Percentiles rank a stretch among this genome's conserved stretches.
These are phyloP conservation scores for Pristionchus maxplancki DNA, from an alignment of 2,888 invertebrate genomes.

Conservation along the genomic window DNA sequence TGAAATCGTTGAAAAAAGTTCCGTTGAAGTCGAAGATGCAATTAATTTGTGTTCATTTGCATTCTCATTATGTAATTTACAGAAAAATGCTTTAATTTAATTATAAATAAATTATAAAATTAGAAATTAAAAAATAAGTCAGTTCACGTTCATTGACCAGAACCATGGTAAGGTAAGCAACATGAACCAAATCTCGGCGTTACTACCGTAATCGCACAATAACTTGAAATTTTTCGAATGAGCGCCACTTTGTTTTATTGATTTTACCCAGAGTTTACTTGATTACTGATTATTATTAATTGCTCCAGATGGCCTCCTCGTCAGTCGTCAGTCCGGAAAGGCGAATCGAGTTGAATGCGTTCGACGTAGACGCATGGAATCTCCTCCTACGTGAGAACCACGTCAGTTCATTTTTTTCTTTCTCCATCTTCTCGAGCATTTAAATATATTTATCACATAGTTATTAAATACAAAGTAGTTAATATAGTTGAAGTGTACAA, in stretches of 20 bases:
- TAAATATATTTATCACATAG: no score
- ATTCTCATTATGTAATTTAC: background rate
- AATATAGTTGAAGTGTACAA: no score
- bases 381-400: conserved; percentile 94
- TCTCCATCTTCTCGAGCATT: background rate
- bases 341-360: conserved; percentile 87
- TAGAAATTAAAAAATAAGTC: background rate
- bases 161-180: background rate
- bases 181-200: background rate
- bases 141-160: background rate
- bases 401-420: conserved; percentile 74
- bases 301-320: conserved; percentile 62
- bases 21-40: no score
- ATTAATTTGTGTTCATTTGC: no score
- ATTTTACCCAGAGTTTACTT: background rate
- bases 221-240: background rate
- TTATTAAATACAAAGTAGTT: no score
- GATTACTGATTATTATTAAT: background rate
- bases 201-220: background rate
- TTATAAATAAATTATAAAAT: background rate
- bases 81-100: background rate
- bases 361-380: conserved; percentile 98
- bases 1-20: no score
- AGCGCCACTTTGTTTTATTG: background rate
- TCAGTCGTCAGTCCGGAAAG: conserved; percentile 79